Evolutionary conservation across 2,797 vertebrate genomes (phyloP).

Genomic region (Artibeus lituratus): DNA sequence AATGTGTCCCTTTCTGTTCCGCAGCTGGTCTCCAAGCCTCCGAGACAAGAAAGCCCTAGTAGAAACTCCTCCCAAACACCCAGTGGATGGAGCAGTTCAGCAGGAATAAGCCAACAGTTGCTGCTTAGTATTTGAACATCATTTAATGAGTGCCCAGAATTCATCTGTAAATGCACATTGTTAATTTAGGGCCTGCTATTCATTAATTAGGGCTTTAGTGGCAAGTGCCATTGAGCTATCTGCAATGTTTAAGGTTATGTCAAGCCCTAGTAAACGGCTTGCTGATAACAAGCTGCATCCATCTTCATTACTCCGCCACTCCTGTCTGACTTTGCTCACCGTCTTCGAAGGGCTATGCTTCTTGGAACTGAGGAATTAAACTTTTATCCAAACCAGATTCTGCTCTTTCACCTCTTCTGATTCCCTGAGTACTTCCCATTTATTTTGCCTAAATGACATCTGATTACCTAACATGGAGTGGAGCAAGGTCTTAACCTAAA

Average conservation of each 20-base stretch:
- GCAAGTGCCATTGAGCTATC: constrained; percentile 94
- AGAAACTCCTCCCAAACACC: constrained; percentile 65
- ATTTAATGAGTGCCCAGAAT: constrained; percentile 91
- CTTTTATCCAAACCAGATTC: constrained; percentile 92
- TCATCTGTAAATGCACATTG: constrained; percentile 93
- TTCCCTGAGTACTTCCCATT: constrained; percentile 89
- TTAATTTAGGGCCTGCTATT: constrained; percentile 91
- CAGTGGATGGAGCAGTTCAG: constrained; percentile 70
- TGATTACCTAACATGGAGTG: constrained; percentile 87
- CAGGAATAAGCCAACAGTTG: constrained; percentile 77
- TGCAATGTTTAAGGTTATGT: constrained; percentile 98
- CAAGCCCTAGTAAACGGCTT: constrained; percentile 95
- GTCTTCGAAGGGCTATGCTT: constrained; percentile 89
- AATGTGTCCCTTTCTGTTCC: constrained; percentile 61
- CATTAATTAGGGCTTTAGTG: constrained; percentile 98
- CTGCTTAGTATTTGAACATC: constrained; percentile 85
- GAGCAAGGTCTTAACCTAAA: constrained; percentile 81
- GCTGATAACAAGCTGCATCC: constrained; percentile 97
- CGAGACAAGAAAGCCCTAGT: constrained; percentile 53
- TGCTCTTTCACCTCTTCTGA: constrained; percentile 94
- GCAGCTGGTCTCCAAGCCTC: constrained; percentile 67
- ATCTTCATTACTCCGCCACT: constrained; percentile 97
- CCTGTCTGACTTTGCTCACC: constrained; percentile 91
- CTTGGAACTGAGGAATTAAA: constrained; percentile 91
- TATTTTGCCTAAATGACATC: constrained; percentile 89